Conservation (phyloP, 2,888 invertebrate species). For the Agrochola lychnidis region DNA sequence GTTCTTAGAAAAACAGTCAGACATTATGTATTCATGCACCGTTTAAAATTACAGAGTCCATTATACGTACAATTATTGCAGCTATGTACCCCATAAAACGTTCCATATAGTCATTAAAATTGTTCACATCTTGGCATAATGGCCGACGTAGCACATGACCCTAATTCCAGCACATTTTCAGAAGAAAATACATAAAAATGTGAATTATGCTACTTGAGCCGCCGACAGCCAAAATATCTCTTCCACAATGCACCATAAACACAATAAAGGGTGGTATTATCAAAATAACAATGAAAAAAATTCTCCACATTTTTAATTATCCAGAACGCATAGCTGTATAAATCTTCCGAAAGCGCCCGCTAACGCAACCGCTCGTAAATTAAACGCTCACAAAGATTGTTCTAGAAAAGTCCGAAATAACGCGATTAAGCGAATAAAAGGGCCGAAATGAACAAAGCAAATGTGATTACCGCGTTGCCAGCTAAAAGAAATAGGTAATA, state of each 20-base stretch:
- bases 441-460: slow-evolving; percentile 89
- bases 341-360: slow-evolving; percentile 52
- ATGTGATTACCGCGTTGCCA: slow-evolving; percentile 89
- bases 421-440: slow-evolving; percentile 90
- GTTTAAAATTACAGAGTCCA: slow-evolving; percentile 38
- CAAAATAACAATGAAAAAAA: slow-evolving; percentile 62
- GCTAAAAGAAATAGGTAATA: slow-evolving; percentile 88
- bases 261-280: slow-evolving; percentile 61
- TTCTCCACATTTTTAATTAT: slow-evolving; percentile 63
- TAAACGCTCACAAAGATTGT: slow-evolving; percentile 75
- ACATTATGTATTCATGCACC: slow-evolving; percentile 11
- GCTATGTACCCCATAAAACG: slow-evolving; percentile 44
- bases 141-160: slow-evolving; percentile 12
- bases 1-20: slow-evolving; percentile 25
- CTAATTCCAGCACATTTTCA: slow-evolving; percentile 30
- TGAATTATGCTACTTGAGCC: slow-evolving; percentile 56
- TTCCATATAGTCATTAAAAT: slow-evolving; percentile 49
- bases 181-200: slow-evolving; percentile 49
- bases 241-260: slow-evolving; percentile 53
- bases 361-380: slow-evolving; percentile 69
- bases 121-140: slow-evolving; percentile 31
- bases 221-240: slow-evolving; percentile 55
- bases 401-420: slow-evolving; percentile 86
- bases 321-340: slow-evolving; percentile 61
- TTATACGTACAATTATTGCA: slow-evolving; percentile 29